Evolutionary conservation across 2,797 vertebrate species (phyloP), one percentile per base, ranked within the genome.

Genomic region (Cyclopterus lumpus): DNA sequence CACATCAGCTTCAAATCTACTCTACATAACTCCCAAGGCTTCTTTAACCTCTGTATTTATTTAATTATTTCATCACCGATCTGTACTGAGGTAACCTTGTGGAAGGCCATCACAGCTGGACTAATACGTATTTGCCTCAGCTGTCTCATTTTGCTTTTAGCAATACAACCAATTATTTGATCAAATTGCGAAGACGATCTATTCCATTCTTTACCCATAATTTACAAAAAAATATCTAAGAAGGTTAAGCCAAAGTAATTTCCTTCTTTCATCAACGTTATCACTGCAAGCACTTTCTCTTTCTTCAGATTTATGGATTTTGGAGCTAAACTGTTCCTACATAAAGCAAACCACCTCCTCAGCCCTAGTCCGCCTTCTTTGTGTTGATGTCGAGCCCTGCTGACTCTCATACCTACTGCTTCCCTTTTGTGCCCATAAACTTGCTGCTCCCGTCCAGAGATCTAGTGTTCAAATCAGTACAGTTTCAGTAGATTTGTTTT

Each of bases 291-390:
- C 46, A 20, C 36, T 53, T 28, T 58, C 20, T 69, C 54, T 48
- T 70, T 63, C 32, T 58, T 2, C 32, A 60, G 16, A 68, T 55
- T 61, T 72, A 42, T 54, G 3, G 32, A 42, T 76, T 81, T 75
- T 71, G 30, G 48, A 77, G 20, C 44, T 34, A 28, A 62, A 48
- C 16, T 73, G 26, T 79, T 66, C 34, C 34, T 70, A 38, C 49
- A 72, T 70, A 30, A 80, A 83, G 26, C 32, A 79, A 80, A 71
- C 64, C 20, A 68, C 70, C 53, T 80, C 61, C 65, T 62, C 48
- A 28, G 68, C 48, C 30, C 12, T 70, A 3, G 32, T 69, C 49
- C 1, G 1, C 40, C 57, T 73, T 40, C 44, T 57, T 60, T 67
- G 59, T 79, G 71, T 62, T 75, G 54, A 64, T 73, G 15, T 44